phyloP scores from a whole-genome alignment of 2,797 vertebrate genomes.

The Chiloscyllium punctatum region DNA sequence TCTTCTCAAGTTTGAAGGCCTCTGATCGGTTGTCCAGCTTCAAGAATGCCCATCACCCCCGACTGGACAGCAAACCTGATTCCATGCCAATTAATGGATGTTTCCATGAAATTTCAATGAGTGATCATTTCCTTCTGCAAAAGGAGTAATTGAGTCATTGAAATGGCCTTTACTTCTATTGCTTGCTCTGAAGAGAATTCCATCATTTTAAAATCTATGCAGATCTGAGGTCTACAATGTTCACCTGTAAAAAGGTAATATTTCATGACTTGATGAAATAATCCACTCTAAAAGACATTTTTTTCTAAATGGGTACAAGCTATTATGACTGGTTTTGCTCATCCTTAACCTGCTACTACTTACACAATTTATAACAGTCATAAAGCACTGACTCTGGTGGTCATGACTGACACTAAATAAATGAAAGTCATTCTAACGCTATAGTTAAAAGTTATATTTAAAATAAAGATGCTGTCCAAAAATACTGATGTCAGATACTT shows the following conservation, averaged over 20 bases:
- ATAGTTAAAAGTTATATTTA: not conserved
- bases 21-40: too few species aligned
- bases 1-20: too few species aligned
- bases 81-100: not conserved
- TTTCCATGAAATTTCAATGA: not conserved
- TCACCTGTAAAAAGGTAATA: conserved; percentile 1
- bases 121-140: not conserved
- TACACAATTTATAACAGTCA: not conserved
- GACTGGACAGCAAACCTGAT: not conserved
- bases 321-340: not conserved
- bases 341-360: not conserved
- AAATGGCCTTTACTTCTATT: not conserved
- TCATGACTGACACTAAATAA: not conserved
- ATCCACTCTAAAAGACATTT: not conserved
- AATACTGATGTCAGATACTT: not conserved
- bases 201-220: not conserved
- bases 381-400: not conserved
- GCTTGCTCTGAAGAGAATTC: not conserved
- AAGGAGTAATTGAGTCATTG: not conserved
- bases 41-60: too few species aligned
- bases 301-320: not conserved
- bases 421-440: not conserved
- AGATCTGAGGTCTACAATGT: not conserved
- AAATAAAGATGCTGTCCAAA: not conserved
- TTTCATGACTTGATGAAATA: not conserved